These are phyloP conservation scores for Caloenas nicobarica DNA, from an alignment of 2,113 vertebrate species.

Conservation along the genomic window DNA sequence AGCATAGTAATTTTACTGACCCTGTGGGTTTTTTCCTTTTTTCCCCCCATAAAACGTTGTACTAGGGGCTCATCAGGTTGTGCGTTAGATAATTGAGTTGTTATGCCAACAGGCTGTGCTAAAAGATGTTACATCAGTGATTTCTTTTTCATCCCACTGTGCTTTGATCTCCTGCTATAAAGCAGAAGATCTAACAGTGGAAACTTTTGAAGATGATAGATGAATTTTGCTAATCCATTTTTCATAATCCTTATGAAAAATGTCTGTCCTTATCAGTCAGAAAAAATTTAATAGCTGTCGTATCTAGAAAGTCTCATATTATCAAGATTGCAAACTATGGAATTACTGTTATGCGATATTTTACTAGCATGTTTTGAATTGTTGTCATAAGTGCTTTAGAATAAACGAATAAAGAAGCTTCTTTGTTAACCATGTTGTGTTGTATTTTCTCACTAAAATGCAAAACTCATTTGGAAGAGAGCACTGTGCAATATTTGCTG, in stretches of 20 bases:
- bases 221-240: conserved; percentile 49
- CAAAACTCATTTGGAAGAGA: neutral
- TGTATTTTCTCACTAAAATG: neutral
- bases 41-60: rapidly evolving
- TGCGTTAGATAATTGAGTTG: neutral
- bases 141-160: conserved; percentile 31
- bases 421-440: neutral
- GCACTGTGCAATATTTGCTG: neutral
- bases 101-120: conserved; percentile 6
- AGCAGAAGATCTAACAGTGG: conserved; percentile 51
- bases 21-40: rapidly evolving
- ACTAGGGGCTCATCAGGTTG: neutral
- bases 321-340: neutral
- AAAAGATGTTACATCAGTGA: conserved; percentile 29
- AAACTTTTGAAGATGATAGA: conserved; percentile 54
- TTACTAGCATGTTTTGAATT: neutral
- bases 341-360: neutral
- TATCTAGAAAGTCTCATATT: neutral
- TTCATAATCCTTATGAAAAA: conserved; percentile 30
- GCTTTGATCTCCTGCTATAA: conserved; percentile 53
- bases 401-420: neutral
- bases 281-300: conserved; percentile 37
- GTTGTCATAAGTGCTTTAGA: neutral
- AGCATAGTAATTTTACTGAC: neutral
- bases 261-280: conserved; percentile 21